phyloP scores from a whole-genome alignment of 2,888 invertebrate species.

The Leptarthrus brevirostris region DNA sequence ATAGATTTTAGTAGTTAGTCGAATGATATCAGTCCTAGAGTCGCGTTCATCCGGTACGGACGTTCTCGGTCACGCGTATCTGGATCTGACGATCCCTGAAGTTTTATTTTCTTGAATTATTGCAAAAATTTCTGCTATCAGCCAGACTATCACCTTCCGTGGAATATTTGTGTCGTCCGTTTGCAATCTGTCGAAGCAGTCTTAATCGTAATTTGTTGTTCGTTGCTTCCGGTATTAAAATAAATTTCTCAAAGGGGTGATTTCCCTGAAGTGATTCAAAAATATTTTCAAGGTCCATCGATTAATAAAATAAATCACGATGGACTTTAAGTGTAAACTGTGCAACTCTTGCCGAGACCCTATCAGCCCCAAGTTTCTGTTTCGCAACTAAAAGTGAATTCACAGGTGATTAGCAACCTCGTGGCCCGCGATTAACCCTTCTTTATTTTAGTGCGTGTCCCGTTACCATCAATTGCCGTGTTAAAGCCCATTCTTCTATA shows the following conservation, averaged over 20 bases:
- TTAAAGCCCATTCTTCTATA: not conserved
- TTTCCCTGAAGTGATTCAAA: not conserved
- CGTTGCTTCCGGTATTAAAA: no score
- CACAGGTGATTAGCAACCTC: no score
- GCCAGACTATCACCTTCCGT: conserved; percentile 17
- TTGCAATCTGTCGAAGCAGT: not conserved
- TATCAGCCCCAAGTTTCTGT: not conserved
- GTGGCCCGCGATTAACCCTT: conserved; percentile 2
- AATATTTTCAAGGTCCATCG: not conserved
- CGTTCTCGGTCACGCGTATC: conserved; percentile 37
- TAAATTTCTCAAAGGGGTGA: not conserved
- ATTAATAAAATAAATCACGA: not conserved
- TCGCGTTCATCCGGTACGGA: conserved; percentile 52
- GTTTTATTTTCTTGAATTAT: not conserved
- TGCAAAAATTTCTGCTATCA: conserved; percentile 19
- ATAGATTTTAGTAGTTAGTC: conserved; percentile 47
- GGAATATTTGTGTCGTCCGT: not conserved
- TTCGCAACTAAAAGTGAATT: no score
- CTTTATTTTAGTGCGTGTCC: not conserved
- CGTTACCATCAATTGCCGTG: not conserved
- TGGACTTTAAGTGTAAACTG: not conserved
- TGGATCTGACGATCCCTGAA: conserved; percentile 1
- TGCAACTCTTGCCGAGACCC: not conserved
- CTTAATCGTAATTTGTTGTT: no score
- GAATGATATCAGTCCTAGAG: conserved; percentile 51